These are phyloP conservation scores for Augiades crinisus DNA, from an alignment of 2,888 invertebrate genomes.

Conservation along the genomic window DNA sequence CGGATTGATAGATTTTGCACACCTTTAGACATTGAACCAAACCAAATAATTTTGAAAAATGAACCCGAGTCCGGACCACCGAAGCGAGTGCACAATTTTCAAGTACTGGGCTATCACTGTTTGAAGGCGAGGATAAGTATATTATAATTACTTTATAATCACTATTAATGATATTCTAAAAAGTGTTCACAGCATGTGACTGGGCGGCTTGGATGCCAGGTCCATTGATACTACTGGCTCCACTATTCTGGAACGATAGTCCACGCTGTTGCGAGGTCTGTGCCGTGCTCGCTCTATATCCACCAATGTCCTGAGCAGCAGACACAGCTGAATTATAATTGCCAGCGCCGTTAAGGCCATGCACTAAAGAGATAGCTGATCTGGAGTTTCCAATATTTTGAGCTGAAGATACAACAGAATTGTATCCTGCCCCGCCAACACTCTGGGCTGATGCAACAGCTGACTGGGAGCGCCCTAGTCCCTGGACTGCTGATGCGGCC, in stretches of 20 bases:
- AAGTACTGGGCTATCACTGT: too few species aligned
- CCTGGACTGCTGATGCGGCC: constrained; percentile 41
- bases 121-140: too few species aligned
- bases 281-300: constrained; percentile 51
- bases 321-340: constrained; percentile 50
- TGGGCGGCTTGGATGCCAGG: constrained; percentile 59
- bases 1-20: too few species aligned
- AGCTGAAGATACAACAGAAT: constrained; percentile 46
- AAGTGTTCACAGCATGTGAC: constrained; percentile 54
- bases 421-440: constrained; percentile 34
- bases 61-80: too few species aligned
- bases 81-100: too few species aligned
- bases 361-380: constrained; percentile 47
- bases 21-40: too few species aligned
- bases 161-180: neutral
- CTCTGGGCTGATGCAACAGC: constrained; percentile 45
- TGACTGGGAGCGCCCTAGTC: constrained; percentile 41
- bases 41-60: too few species aligned
- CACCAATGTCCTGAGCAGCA: constrained; percentile 50
- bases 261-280: constrained; percentile 52
- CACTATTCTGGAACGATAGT: constrained; percentile 47
- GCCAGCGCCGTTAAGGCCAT: constrained; percentile 41
- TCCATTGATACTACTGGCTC: constrained; percentile 53
- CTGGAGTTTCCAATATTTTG: constrained; percentile 43
- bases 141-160: neutral